A percentile compares a stretch with the other conserved stretches of the same genome.
Evolutionary conservation across 2,113 vertebrate species (phyloP).

Genomic region (Psittacus erithacus): DNA sequence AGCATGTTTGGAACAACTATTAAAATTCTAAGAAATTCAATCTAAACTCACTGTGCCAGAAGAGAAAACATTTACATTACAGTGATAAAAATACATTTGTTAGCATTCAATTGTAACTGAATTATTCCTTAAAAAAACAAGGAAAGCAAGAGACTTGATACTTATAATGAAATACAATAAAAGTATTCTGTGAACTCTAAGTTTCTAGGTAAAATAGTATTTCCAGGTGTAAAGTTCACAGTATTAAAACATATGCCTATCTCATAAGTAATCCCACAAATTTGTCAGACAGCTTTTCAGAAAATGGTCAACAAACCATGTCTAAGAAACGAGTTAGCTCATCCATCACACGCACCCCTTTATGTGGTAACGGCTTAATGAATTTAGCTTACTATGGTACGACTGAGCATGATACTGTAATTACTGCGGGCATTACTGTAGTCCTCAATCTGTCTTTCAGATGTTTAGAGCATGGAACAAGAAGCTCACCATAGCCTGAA

Average conservation of each 20-base stretch:
- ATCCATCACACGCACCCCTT: background rate
- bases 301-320: conserved; percentile 1
- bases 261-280: background rate
- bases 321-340: conserved; percentile 5
- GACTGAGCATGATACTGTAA: background rate
- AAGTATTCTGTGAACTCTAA: background rate
- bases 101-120: background rate
- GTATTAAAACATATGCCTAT: background rate
- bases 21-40: conserved; percentile 10
- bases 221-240: conserved; percentile 24
- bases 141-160: background rate
- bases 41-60: conserved; percentile 13
- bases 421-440: conserved; percentile 8
- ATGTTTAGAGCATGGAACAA: conserved; percentile 27
- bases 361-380: conserved; percentile 18
- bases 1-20: conserved; percentile 20
- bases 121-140: conserved; percentile 11
- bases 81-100: conserved; percentile 13
- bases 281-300: conserved; percentile 45
- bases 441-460: conserved; percentile 11
- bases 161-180: background rate
- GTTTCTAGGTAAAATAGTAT: background rate
- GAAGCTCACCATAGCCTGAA: background rate
- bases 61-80: background rate
- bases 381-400: conserved; percentile 21